Evolutionary conservation across 1,140 invertebrate species (phyloP).

Genomic region (Lanistes nyassanus): DNA sequence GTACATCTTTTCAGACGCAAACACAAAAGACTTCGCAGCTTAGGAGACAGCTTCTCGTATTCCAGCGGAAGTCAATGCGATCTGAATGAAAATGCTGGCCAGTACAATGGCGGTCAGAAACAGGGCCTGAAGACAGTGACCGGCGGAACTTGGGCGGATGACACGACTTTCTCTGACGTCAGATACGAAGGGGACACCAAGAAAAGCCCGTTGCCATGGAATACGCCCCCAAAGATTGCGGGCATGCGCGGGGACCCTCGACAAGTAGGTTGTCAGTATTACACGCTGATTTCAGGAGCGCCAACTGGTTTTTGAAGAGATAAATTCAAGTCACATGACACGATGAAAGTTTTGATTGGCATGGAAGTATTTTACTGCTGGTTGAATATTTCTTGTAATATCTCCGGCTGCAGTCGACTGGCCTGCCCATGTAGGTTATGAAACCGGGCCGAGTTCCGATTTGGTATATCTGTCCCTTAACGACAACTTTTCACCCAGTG

Average conservation of each 20-base stretch:
- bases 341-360: too few species aligned
- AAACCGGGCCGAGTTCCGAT: too few species aligned
- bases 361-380: too few species aligned
- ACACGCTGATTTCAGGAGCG: too few species aligned
- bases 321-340: too few species aligned
- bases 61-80: constrained; percentile 9
- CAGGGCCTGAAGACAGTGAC: constrained; percentile 3
- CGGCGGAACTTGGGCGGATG: background rate
- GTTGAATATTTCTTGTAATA: too few species aligned
- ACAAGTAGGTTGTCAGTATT: too few species aligned
- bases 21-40: constrained; percentile 23
- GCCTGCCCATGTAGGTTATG: too few species aligned
- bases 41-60: constrained; percentile 9
- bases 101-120: background rate
- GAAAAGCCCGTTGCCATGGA: constrained; percentile 10
- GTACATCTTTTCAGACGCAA: constrained; percentile 16
- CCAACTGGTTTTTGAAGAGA: too few species aligned
- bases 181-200: constrained; percentile 14
- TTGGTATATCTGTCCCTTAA: too few species aligned
- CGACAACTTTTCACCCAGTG: too few species aligned
- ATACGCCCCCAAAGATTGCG: background rate
- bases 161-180: background rate
- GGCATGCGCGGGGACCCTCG: background rate
- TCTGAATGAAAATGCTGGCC: constrained; percentile 2
- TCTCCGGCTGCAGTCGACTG: too few species aligned